Conservation (phyloP, 1,140 invertebrate genomes). For the Berghia stephanieae region DNA sequence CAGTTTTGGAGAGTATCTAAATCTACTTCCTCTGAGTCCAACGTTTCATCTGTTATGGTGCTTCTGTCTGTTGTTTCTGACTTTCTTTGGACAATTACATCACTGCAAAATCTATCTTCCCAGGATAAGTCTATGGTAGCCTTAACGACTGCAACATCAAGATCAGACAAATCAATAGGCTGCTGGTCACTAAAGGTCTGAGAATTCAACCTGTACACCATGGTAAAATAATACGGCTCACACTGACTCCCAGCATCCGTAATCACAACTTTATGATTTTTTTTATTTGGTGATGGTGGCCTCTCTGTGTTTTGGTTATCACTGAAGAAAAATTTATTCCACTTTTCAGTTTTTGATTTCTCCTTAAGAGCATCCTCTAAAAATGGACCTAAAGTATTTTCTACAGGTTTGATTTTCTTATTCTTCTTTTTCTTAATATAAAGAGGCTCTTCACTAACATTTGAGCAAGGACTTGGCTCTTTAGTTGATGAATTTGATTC, state of each 20-base stretch:
- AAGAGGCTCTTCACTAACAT: no score
- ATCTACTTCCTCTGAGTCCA: conserved; percentile 20
- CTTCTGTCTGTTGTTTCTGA: conserved; percentile 1
- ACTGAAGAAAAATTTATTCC: background rate
- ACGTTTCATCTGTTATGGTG: conserved; percentile 25
- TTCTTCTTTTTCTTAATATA: conserved; percentile 26
- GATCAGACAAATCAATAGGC: conserved; percentile 9
- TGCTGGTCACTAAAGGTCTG: conserved; percentile 12
- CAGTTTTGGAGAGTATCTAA: conserved; percentile 28
- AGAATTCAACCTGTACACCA: conserved; percentile 23
- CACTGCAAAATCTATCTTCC: background rate
- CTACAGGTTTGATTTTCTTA: background rate
- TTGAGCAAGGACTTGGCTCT: no score
- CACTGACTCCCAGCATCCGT: background rate
- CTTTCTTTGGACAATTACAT: background rate
- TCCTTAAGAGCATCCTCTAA: conserved; percentile 16
- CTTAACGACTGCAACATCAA: background rate
- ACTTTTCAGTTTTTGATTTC: conserved; percentile 21
- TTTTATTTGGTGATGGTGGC: background rate
- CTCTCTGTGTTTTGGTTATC: no score
- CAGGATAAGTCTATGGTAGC: background rate
- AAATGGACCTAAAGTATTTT: background rate
- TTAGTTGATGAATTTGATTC: no score
- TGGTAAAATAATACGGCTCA: conserved; percentile 24
- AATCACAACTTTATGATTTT: background rate